These are phyloP conservation scores for Druceiella hillmani DNA, from an alignment of 2,888 invertebrate genomes.

Conservation along the genomic window DNA sequence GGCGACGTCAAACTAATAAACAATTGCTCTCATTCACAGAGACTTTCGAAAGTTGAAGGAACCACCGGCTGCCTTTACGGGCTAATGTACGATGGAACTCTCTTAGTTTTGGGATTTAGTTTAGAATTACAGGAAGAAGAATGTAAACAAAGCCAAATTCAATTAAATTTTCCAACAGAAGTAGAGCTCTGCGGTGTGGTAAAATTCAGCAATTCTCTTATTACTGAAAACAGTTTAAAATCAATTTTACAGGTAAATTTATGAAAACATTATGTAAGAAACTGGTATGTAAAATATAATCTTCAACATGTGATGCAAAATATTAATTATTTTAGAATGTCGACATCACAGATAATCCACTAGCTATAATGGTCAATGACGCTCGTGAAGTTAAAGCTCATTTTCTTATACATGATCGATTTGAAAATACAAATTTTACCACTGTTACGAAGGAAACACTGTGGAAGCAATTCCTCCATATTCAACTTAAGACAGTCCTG, in stretches of 20 bases:
- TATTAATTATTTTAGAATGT: slow-evolving; percentile 57
- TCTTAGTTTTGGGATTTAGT: slow-evolving; percentile 64
- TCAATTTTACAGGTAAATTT: slow-evolving; percentile 50
- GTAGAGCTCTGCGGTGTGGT: slow-evolving; percentile 72
- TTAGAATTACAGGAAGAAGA: slow-evolving; percentile 57
- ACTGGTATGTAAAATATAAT: too few relatives aligned
- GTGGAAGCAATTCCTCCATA: slow-evolving; percentile 64
- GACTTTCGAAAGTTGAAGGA: slow-evolving; percentile 57
- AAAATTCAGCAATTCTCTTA: slow-evolving; percentile 56
- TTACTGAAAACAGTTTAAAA: slow-evolving; percentile 56
- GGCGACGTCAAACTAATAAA: neutral
- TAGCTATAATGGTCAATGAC: slow-evolving; percentile 57
- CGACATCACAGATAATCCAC: slow-evolving; percentile 75
- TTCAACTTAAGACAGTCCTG: slow-evolving; percentile 60
- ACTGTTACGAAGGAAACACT: slow-evolving; percentile 57
- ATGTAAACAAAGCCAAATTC: slow-evolving; percentile 46
- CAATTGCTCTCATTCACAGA: slow-evolving; percentile 40
- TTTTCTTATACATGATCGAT: slow-evolving; percentile 65
- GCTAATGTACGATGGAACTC: slow-evolving; percentile 64
- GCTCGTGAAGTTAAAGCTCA: slow-evolving; percentile 56
- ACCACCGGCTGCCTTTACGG: slow-evolving; percentile 70
- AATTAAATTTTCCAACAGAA: slow-evolving; percentile 68
- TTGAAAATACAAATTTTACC: slow-evolving; percentile 61
- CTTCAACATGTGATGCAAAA: too few relatives aligned
- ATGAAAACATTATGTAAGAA: too few relatives aligned